A percentile compares a stretch with the other conserved stretches of the same genome.
Conservation (phyloP, 2,888 invertebrate genomes). For the Enoplolaimus lenunculus region DNA sequence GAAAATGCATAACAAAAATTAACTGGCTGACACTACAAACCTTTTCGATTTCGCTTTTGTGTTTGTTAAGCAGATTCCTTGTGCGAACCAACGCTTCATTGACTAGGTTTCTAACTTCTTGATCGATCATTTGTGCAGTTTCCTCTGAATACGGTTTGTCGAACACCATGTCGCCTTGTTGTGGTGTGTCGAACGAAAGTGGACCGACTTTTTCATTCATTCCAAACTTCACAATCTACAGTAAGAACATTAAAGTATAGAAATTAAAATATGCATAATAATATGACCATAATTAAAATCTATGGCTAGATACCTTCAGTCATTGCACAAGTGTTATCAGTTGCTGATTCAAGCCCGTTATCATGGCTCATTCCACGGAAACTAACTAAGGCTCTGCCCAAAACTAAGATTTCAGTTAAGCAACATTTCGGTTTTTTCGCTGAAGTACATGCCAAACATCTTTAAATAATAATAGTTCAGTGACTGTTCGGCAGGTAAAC, state of each 20-base stretch:
- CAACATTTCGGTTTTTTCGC: no score
- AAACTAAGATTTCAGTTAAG: no score
- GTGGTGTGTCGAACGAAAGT: constrained; percentile 84
- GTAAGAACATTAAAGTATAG: not conserved
- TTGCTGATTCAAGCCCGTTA: not conserved
- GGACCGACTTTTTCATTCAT: constrained; percentile 96
- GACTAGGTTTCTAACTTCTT: constrained; percentile 69
- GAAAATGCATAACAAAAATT: no score
- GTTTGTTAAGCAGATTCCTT: constrained; percentile 57
- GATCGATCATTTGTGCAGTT: constrained; percentile 86
- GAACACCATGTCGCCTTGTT: constrained; percentile 74
- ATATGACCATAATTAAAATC: no score
- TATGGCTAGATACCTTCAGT: not conserved
- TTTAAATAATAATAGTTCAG: no score
- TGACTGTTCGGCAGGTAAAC: no score
- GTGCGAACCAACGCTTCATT: constrained; percentile 65
- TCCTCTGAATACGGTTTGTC: constrained; percentile 96
- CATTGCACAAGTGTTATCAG: not conserved
- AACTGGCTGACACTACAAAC: no score
- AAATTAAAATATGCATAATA: not conserved
- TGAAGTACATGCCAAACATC: no score
- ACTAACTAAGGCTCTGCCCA: no score
- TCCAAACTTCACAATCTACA: constrained; percentile 75
- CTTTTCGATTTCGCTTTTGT: constrained; percentile 73
- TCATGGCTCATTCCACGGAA: not conserved